Percentiles rank a stretch among this genome's conserved stretches.
Evolutionary conservation across 2,113 vertebrate genomes (phyloP).

Genomic region (Lontra canadensis): DNA sequence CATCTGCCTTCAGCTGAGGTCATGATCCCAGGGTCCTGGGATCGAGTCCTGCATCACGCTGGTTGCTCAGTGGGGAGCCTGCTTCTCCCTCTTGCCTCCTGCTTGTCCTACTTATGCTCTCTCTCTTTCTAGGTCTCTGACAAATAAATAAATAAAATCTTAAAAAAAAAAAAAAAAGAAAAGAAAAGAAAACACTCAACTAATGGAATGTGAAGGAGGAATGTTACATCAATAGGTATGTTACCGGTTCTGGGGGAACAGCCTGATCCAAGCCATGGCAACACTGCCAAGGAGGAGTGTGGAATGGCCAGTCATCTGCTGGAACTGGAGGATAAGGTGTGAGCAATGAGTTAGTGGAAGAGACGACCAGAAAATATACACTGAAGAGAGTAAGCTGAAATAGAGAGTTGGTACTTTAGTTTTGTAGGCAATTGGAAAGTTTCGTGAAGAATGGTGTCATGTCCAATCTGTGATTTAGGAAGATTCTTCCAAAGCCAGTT

Average conservation of each 20-base stretch:
- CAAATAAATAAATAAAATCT: too few relatives aligned
- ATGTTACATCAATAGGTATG: background rate
- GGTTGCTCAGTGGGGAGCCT: too few relatives aligned
- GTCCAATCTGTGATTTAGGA: background rate
- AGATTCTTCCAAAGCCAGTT: background rate
- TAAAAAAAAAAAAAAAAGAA: too few relatives aligned
- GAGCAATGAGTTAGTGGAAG: background rate
- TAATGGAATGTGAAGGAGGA: background rate
- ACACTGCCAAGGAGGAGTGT: background rate
- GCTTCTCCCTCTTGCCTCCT: too few relatives aligned
- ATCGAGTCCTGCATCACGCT: rapidly evolving
- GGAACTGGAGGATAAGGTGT: background rate
- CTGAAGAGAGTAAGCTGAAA: background rate
- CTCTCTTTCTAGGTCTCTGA: too few relatives aligned
- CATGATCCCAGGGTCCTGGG: background rate
- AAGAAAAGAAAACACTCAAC: background rate
- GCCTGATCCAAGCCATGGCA: background rate
- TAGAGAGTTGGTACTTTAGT: background rate
- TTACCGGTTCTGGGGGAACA: background rate
- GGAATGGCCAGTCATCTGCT: background rate
- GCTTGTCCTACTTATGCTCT: too few relatives aligned
- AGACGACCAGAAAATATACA: background rate
- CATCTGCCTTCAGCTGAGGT: background rate
- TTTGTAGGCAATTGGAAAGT: background rate
- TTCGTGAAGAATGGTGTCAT: background rate